Evolutionary conservation across 2,113 vertebrate genomes (phyloP).

Genomic region (Pseudopipra pipra): DNA sequence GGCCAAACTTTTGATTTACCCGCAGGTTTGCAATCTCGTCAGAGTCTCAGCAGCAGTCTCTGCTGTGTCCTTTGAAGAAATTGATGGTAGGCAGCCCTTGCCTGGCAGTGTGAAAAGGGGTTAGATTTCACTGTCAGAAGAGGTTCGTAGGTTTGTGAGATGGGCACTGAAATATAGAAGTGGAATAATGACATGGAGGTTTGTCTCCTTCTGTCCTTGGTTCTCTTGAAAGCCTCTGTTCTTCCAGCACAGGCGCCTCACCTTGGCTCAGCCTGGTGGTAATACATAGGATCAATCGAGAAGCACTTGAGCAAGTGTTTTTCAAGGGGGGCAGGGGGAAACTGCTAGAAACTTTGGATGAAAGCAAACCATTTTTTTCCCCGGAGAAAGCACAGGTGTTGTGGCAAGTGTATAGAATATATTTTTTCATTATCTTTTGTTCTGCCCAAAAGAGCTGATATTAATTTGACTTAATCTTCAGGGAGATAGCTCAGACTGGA

Average conservation of each 20-base stretch:
- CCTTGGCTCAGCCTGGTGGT: not conserved
- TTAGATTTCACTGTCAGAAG: not conserved
- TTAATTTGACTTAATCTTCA: not conserved
- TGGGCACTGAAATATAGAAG: not conserved
- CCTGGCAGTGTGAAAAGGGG: not conserved
- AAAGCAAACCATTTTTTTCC: not conserved
- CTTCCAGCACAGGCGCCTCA: not conserved
- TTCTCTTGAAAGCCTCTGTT: not conserved
- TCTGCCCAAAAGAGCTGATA: not conserved
- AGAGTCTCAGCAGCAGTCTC: not conserved
- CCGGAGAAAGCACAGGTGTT: not conserved
- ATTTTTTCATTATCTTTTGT: not conserved
- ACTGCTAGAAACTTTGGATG: not conserved
- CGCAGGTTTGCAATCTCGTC: not conserved
- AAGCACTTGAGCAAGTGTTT: not conserved
- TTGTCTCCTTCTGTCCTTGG: not conserved
- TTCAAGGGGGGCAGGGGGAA: not conserved
- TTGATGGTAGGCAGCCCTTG: not conserved
- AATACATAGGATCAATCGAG: not conserved
- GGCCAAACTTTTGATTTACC: not conserved
- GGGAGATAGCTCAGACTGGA: not conserved
- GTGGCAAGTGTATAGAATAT: not conserved
- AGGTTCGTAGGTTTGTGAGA: not conserved
- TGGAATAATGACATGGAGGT: not conserved
- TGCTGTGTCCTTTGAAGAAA: not conserved